A percentile compares a stretch with the other conserved stretches of the same genome.
phyloP scores from a whole-genome alignment of 2,888 invertebrate genomes.

The Aphrophora alni region DNA sequence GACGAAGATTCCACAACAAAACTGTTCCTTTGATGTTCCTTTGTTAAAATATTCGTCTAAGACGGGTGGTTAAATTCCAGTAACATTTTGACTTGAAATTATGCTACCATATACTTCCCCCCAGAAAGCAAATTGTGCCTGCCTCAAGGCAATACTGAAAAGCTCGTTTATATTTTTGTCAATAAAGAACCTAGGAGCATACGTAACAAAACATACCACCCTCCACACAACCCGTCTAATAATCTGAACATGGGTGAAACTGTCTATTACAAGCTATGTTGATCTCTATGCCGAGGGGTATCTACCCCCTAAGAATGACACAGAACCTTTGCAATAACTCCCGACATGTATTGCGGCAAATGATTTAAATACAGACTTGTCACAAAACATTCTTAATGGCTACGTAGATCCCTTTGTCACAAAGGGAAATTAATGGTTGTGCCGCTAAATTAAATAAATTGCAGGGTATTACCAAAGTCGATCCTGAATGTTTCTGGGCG shows the following conservation, averaged over 20 bases:
- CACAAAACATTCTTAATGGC: neutral
- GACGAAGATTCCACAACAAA: no score
- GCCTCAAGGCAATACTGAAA: neutral
- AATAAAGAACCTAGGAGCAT: neutral
- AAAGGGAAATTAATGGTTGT: neutral
- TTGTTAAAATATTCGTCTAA: neutral
- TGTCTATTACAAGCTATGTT: conserved; percentile 3
- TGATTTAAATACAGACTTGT: neutral
- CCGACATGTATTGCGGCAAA: neutral
- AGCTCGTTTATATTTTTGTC: neutral
- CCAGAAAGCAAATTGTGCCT: no score
- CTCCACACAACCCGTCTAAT: neutral
- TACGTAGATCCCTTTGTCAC: neutral
- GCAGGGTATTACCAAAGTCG: neutral
- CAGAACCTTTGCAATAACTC: neutral
- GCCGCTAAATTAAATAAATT: neutral
- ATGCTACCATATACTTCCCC: neutral
- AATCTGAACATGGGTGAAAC: neutral
- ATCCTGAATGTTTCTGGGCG: no score
- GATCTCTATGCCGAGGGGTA: neutral
- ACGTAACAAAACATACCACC: neutral
- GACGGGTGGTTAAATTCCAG: neutral
- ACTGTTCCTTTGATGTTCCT: no score
- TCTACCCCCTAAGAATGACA: conserved; percentile 1
- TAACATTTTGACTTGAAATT: neutral